Evolutionary conservation across 2,797 vertebrate species (phyloP).

Genomic region (Channallabes apus): DNA sequence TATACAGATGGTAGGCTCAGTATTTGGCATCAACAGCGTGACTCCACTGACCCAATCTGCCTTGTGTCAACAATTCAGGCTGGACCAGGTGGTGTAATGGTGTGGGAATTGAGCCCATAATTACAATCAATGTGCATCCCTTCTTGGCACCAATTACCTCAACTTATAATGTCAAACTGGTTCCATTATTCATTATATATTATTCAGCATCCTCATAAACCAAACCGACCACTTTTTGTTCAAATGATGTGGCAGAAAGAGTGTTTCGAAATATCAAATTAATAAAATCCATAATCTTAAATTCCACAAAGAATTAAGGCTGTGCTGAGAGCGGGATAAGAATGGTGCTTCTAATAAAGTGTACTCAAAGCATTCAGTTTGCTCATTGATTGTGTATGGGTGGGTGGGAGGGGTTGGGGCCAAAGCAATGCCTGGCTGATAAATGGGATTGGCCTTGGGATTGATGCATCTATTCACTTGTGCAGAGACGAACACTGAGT

Average conservation of each 20-base stretch:
- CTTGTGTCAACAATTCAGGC: too few species aligned
- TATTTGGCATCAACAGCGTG: background rate
- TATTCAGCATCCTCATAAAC: background rate
- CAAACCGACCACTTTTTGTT: background rate
- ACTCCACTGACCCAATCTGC: too few species aligned
- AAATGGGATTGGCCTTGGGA: constrained; percentile 3
- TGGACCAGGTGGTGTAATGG: background rate
- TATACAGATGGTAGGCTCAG: background rate
- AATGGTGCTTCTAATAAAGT: constrained; percentile 8
- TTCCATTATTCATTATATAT: background rate
- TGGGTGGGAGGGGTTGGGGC: background rate
- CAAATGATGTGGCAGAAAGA: background rate
- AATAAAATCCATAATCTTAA: too few species aligned
- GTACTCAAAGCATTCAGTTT: background rate
- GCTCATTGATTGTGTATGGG: background rate
- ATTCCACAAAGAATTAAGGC: background rate
- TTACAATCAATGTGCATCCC: background rate
- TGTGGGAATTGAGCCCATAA: background rate
- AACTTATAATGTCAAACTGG: background rate
- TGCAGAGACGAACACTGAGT: background rate
- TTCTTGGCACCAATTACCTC: background rate
- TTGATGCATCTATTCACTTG: constrained; percentile 14
- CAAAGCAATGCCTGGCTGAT: background rate
- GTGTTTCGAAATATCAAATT: background rate
- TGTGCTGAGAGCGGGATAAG: background rate